A percentile compares a stretch with the other conserved stretches of the same genome.
Conservation (phyloP, 2,797 vertebrate genomes). For the Hoplostethus atlanticus region DNA sequence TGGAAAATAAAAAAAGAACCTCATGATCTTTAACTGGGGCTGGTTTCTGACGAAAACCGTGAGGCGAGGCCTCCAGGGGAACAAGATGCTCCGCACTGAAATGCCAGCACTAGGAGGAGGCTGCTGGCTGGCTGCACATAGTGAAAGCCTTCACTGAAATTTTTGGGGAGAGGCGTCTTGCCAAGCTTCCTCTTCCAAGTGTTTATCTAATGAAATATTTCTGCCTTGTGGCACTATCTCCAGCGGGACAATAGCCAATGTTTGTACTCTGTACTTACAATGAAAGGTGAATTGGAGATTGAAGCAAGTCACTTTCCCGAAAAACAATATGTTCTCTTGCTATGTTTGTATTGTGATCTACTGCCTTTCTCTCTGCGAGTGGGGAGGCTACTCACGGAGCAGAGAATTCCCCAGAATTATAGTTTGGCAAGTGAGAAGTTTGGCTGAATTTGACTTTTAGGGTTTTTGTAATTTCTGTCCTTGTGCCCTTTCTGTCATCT, state of each 20-base stretch:
- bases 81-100: conserved; percentile 59
- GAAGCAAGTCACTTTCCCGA: conserved; percentile 53
- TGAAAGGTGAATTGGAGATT: conserved; percentile 76
- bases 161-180: conserved; percentile 66
- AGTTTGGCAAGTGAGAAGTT: conserved; percentile 19
- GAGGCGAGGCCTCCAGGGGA: conserved; percentile 63
- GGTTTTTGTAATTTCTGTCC: conserved; percentile 20
- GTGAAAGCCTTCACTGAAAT: conserved; percentile 60
- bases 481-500: conserved; percentile 24
- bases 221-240: conserved; percentile 72
- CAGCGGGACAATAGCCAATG: conserved; percentile 71
- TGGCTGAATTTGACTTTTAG: conserved; percentile 17
- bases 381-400: conserved; percentile 16
- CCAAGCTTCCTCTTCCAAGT: conserved; percentile 77
- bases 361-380: conserved; percentile 25
- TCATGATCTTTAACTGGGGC: conserved; percentile 60
- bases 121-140: conserved; percentile 70
- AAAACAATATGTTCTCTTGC: conserved; percentile 65
- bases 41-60: conserved; percentile 57
- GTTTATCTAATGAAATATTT: conserved; percentile 84
- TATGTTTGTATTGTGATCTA: not conserved
- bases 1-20: conserved; percentile 52
- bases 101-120: conserved; percentile 62
- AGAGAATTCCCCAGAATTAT: conserved; percentile 21
- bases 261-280: conserved; percentile 74